These are phyloP conservation scores for Aurelia coerulea DNA, from an alignment of 30 jellyfish, hydroid and myxozoan genomes.

Conservation along the genomic window DNA sequence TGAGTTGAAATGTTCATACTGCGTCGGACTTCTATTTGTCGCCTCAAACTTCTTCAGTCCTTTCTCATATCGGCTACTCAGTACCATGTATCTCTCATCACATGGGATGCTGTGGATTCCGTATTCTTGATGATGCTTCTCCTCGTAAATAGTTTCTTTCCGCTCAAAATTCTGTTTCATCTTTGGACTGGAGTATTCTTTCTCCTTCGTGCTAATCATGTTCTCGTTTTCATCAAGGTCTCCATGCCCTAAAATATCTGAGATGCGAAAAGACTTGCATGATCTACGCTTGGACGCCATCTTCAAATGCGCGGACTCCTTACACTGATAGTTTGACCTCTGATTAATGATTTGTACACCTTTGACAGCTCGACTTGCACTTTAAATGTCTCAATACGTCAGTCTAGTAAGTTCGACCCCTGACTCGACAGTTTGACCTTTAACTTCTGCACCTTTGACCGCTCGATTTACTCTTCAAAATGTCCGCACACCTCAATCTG, in stretches of 20 bases:
- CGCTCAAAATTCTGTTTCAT: background rate
- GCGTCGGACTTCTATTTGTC: background rate
- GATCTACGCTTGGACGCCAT: constrained; percentile 1
- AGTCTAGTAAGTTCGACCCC: too few species aligned
- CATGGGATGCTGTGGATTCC: background rate
- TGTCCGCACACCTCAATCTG: too few species aligned
- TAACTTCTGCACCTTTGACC: too few species aligned
- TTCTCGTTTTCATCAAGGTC: background rate
- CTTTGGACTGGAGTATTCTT: background rate
- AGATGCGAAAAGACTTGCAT: constrained; percentile 36
- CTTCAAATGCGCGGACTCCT: background rate
- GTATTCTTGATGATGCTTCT: background rate
- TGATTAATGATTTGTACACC: too few species aligned
- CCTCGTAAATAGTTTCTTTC: background rate
- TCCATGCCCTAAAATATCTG: constrained; percentile 43
- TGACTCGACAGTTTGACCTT: too few species aligned
- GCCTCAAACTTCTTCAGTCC: background rate
- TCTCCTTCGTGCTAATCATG: background rate
- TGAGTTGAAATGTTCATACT: background rate
- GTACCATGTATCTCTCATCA: constrained; percentile 5
- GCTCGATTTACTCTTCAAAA: too few species aligned
- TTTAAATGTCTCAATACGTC: too few species aligned
- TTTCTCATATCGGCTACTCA: background rate
- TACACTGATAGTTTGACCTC: too few species aligned
- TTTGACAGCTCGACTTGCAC: too few species aligned